Base-by-base conservation (phyloP, 1,140 invertebrate species). In the Drosophila arawakana region DNA sequence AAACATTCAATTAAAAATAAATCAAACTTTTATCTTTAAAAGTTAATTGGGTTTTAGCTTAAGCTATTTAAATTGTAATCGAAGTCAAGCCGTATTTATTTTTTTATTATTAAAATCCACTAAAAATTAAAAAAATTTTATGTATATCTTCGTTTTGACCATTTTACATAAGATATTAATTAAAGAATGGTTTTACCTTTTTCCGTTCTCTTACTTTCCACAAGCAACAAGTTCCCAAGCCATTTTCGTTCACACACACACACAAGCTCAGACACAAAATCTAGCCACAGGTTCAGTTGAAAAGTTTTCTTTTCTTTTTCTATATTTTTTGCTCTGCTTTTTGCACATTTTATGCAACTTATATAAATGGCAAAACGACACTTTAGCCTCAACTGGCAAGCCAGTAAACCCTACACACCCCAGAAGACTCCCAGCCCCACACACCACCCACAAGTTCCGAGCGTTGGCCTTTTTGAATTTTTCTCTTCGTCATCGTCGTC, bases 301-400 rank as follows among this genome's bases (percentile, higher is more conserved):
- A 61, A 63, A 70, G n/a, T 55, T 73, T 65, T 57, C 43, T 37
- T 55, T 47, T 46, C 13, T 25, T 21, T 54, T 46, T 18, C 8
- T 25, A n/a, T 65, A 34, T 35, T 41, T 78, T 55, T 52, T 67
- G 41, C 25, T 30, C 25, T 30, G 3, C 25, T 30, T 30, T 67
- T 66, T 83, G 78, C 82, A 86, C 68, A 89, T 86, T 86, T 89
- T 88, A 86, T 89, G 73, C 80, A 83, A 89, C 76, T 89, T 89
- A 77, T 86, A 80, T 89, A 75, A 80, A 83, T 86, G 65, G 18
- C 66, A 80, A 30, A 76, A 63, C 84, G 85, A 83, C 76, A 78
- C 68, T 81, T 71, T 76, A 46, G 75, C 52, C 59, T 52, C 11
- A 7, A n/a, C 65, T 21, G 39, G 41, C 44, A 67, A 35, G 8